Evolutionary conservation across 37 sponge, comb jelly and placozoan species (phyloP).

Genomic region (Ianthella basta): DNA sequence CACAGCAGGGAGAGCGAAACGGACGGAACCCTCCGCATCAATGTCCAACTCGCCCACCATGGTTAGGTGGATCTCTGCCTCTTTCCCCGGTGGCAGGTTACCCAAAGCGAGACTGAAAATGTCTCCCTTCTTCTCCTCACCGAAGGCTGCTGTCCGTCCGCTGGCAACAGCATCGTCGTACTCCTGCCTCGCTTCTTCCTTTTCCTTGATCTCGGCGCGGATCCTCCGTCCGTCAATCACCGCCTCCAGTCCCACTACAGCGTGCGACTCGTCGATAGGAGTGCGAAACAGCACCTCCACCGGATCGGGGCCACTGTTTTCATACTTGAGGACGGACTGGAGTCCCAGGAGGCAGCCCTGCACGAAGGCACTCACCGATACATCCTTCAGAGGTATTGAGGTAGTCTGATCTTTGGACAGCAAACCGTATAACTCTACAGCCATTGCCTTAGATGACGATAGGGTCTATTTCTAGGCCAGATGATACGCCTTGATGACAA

Average conservation of each 20-base stretch:
- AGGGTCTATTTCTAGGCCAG: too few relatives aligned
- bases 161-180: conserved; percentile 81
- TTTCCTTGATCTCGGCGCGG: conserved; percentile 67
- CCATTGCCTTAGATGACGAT: too few relatives aligned
- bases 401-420: neutral
- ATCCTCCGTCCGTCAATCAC: conserved; percentile 67
- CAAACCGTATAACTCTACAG: neutral
- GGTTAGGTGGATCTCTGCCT: conserved; percentile 61
- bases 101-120: conserved; percentile 79
- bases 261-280: conserved; percentile 51
- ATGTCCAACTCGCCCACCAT: conserved; percentile 63
- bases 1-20: conserved; percentile 53
- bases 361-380: conserved; percentile 25
- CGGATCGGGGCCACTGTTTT: conserved; percentile 46
- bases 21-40: conserved; percentile 31
- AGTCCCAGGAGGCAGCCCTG: conserved; percentile 37
- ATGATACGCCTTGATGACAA: too few relatives aligned
- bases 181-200: conserved; percentile 67
- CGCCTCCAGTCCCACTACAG: conserved; percentile 53
- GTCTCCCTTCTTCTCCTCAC: conserved; percentile 71
- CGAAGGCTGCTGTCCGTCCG: conserved; percentile 71
- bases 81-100: conserved; percentile 66
- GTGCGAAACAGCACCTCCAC: conserved; percentile 48
- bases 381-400: neutral
- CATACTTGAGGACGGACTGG: conserved; percentile 29